Conservation (phyloP, 2,888 invertebrate genomes). For the Drosophila hamatofila region DNA sequence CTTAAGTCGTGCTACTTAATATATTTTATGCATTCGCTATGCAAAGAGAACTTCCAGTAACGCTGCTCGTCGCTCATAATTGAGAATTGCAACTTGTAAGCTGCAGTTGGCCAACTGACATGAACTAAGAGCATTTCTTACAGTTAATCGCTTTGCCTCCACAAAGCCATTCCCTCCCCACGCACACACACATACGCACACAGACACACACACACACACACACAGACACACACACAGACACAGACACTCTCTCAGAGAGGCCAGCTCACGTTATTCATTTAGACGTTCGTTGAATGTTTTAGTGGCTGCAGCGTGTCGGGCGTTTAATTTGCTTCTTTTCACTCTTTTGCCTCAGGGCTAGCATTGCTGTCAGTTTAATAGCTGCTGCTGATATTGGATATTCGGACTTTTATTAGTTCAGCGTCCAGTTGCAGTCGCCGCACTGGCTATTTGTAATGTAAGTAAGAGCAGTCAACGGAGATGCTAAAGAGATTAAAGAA, state of each 20-base stretch:
- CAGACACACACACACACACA: not conserved
- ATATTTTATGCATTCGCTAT: constrained; percentile 2
- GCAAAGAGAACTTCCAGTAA: not conserved
- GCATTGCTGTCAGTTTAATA: constrained; percentile 16
- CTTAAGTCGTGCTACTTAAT: not conserved
- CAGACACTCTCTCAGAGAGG: not conserved
- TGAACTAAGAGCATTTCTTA: constrained; percentile 21
- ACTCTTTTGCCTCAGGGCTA: constrained; percentile 9
- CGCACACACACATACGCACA: not conserved
- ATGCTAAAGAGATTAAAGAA: not conserved
- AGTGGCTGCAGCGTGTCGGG: constrained; percentile 14
- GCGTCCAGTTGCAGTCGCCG: constrained; percentile 5
- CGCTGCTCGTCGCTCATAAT: constrained; percentile 5
- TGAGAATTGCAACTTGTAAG: constrained; percentile 12
- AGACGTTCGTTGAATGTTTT: constrained; percentile 25
- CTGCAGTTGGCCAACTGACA: constrained; percentile 14
- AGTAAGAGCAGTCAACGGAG: not conserved
- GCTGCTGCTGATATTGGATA: constrained; percentile 7
- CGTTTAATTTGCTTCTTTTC: constrained; percentile 15
- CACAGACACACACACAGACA: not conserved
- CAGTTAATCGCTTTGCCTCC: constrained; percentile 22
- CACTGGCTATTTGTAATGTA: not conserved
- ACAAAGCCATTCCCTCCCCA: not conserved
- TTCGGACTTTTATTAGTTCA: constrained; percentile 26
- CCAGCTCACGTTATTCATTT: constrained; percentile 30